Base-by-base conservation (phyloP, 2,888 invertebrate species). In the Coecobrya sp. region DNA sequence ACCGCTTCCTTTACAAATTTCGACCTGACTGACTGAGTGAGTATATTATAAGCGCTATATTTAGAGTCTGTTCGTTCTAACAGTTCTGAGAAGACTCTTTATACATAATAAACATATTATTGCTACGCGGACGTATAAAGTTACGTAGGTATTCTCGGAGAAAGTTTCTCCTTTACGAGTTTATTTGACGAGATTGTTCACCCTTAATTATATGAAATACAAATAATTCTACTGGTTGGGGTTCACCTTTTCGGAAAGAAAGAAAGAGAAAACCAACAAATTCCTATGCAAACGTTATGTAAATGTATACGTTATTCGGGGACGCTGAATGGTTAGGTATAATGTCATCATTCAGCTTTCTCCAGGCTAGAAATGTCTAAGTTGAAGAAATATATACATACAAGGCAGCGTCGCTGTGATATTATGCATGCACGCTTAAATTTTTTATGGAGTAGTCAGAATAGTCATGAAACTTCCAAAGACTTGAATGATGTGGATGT, bases 121-220 rank as follows among this genome's bases (percentile, higher is more conserved):
- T 55, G 5, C 19, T 55, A n/a, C 62, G 13, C 7, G 49, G 7
- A 36, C 59, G 30, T 49, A 52, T n/a, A 25, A 5, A 22, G 11
- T n/a, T 62, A 11, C n/a, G 36, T 8, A 45, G 5, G 19, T 8
- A 45, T 22, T 76, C 45, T 11, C 22, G 25, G 49, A 2, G 22
- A 76, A 76, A 76, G 73, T 76, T 76, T 45, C 22, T n/a, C n/a
- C 22, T 70, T 82, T 55, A 36, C 36, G 82, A 81, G 55, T 55
- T 81, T 82, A 19, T 82, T 82, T 36, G 59, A 82, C 62, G 42
- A 82, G 59, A 81, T 55, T 8, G 19, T 62, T 59, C 82, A 59
- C 16, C 36, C 65, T 65, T 84, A 84, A 84, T 84, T 84, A 84
- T 84, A 84, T 45, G 84, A 42, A 62, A 84, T 65, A 65, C 62